A percentile compares a stretch with the other conserved stretches of the same genome.
Evolutionary conservation across 2,797 vertebrate species (phyloP).

Genomic region (Delichon dasypus): DNA sequence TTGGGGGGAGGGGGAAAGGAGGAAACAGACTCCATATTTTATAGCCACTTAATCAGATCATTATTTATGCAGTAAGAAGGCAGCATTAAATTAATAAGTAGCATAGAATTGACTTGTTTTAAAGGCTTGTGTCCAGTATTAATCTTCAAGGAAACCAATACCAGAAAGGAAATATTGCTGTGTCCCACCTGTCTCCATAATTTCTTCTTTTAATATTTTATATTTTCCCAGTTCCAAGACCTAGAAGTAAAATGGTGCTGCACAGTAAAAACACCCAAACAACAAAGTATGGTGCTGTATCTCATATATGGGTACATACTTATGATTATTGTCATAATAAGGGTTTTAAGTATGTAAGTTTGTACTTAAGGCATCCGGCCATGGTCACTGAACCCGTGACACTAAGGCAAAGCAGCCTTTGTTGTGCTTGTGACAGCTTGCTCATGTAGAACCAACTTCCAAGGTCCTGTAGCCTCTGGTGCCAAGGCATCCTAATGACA

Average conservation of each 20-base stretch:
- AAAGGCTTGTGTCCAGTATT: neutral
- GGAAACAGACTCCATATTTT: neutral
- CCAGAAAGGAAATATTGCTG: neutral
- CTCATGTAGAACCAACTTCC: neutral
- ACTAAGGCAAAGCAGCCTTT: neutral
- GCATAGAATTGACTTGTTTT: neutral
- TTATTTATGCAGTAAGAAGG: neutral
- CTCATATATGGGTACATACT: neutral
- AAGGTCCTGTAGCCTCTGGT: neutral
- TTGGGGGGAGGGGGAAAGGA: rapidly evolving
- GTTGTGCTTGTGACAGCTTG: neutral
- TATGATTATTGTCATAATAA: neutral
- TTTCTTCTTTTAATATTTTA: neutral
- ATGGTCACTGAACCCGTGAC: neutral
- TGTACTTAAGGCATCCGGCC: neutral
- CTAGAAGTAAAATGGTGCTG: neutral
- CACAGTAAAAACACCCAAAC: neutral
- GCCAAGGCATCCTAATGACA: neutral
- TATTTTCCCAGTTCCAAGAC: neutral
- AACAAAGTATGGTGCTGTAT: neutral
- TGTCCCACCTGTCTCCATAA: neutral
- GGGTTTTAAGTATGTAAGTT: neutral
- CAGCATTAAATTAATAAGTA: neutral
- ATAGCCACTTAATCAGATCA: neutral
- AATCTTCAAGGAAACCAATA: neutral